These are phyloP conservation scores for Petaurus breviceps DNA, from an alignment of 2,113 vertebrate species.

Conservation along the genomic window DNA sequence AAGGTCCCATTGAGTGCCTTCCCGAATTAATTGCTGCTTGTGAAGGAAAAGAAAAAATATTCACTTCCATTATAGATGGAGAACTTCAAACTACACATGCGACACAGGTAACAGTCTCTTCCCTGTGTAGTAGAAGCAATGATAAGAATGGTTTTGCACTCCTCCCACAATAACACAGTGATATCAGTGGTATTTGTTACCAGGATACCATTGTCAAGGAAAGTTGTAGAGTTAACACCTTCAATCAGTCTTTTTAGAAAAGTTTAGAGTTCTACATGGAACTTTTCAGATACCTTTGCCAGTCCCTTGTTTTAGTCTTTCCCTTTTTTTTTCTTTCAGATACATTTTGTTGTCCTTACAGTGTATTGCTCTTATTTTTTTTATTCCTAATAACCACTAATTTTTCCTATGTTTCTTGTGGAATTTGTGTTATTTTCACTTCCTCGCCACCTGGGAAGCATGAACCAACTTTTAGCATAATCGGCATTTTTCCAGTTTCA, in stretches of 20 bases:
- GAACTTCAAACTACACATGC: constrained; percentile 86
- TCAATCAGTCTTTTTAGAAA: neutral
- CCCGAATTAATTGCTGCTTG: constrained; percentile 94
- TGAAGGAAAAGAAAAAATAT: constrained; percentile 88
- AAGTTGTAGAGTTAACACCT: neutral
- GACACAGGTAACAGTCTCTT: constrained; percentile 87
- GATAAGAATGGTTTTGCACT: neutral
- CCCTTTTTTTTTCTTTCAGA: neutral
- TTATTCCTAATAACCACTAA: constrained; percentile 48
- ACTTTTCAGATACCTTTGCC: neutral
- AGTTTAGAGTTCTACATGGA: neutral
- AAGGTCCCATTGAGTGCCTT: constrained; percentile 91
- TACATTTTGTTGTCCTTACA: constrained; percentile 6
- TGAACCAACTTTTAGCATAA: neutral
- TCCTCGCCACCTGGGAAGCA: neutral
- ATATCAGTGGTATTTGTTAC: neutral
- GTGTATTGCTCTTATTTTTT: constrained; percentile 36
- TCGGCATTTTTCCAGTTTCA: neutral
- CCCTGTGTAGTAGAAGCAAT: neutral
- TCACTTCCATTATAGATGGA: constrained; percentile 87
- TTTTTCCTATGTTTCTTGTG: neutral
- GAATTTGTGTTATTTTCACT: neutral
- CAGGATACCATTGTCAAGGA: neutral
- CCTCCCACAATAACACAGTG: neutral
- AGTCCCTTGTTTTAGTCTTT: neutral